A percentile compares a stretch with the other conserved stretches of the same genome.
phyloP scores from a whole-genome alignment of 1,140 invertebrate species.

The Neotoxoptera formosana region DNA sequence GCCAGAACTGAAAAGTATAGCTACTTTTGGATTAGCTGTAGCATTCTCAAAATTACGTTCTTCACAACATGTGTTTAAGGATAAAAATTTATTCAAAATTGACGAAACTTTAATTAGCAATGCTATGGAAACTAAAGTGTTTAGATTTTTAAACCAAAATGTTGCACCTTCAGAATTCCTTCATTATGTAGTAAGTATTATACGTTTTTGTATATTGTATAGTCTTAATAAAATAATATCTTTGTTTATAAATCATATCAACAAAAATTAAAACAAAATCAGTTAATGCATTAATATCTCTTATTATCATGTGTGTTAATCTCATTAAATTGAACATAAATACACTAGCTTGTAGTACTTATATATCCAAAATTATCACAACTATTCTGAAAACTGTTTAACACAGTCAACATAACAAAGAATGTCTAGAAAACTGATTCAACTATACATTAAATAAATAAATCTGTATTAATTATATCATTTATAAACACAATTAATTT shows the following conservation, averaged over 20 bases:
- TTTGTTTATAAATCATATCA: neutral
- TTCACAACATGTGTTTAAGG: conserved; percentile 49
- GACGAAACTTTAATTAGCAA: conserved; percentile 35
- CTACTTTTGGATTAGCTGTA: conserved; percentile 50
- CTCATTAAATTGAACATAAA: neutral
- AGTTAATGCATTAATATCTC: neutral
- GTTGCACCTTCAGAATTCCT: conserved; percentile 34
- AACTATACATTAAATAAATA: neutral
- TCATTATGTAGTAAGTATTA: conserved; percentile 43
- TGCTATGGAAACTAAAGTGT: conserved; percentile 54
- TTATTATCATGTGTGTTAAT: neutral
- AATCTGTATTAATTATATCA: neutral
- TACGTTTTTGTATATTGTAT: neutral
- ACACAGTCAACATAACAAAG: neutral
- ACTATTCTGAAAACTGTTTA: too few species aligned
- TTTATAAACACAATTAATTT: conserved; percentile 23
- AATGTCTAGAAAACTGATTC: neutral
- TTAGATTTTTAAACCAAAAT: conserved; percentile 51
- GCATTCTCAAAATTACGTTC: conserved; percentile 53
- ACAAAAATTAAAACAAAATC: neutral
- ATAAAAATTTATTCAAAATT: conserved; percentile 55
- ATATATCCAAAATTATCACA: neutral
- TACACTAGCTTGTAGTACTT: neutral
- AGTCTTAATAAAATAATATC: neutral
- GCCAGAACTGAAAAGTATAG: conserved; percentile 47